A percentile compares a stretch with the other conserved stretches of the same genome.
These are phyloP conservation scores for Holacanthella duospinosa DNA, from an alignment of 2,888 invertebrate genomes.

Conservation along the genomic window DNA sequence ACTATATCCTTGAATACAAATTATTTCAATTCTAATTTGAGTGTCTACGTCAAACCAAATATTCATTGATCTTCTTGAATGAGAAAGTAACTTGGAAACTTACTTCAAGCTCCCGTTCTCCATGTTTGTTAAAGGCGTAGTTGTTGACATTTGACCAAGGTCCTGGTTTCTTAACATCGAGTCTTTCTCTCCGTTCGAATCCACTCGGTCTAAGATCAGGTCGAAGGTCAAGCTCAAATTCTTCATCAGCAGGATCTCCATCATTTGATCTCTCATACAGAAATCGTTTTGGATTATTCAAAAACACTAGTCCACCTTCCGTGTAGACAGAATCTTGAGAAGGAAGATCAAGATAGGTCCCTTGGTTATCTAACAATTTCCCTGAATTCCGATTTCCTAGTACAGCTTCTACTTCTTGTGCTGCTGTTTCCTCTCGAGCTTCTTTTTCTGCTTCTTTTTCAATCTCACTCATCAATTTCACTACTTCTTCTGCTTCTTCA, in stretches of 20 bases:
- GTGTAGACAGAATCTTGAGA: slow-evolving; percentile 44
- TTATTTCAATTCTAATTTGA: too few species aligned
- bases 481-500: neutral
- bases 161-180: slow-evolving; percentile 92
- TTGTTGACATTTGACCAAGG: slow-evolving; percentile 60
- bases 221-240: slow-evolving; percentile 8
- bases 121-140: slow-evolving; percentile 44
- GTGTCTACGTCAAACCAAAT: too few species aligned
- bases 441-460: neutral
- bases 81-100: too few species aligned
- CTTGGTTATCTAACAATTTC: neutral
- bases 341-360: too few species aligned
- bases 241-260: slow-evolving; percentile 20
- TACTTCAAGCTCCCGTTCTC: neutral
- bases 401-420: too few species aligned
- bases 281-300: slow-evolving; percentile 36
- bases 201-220: slow-evolving; percentile 44
- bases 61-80: too few species aligned
- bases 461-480: neutral
- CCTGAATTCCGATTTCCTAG: neutral
- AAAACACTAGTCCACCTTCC: slow-evolving; percentile 52
- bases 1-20: neutral
- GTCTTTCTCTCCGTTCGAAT: slow-evolving; percentile 75
- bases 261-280: slow-evolving; percentile 11
- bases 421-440: slow-evolving; percentile 11